A percentile compares a stretch with the other conserved stretches of the same genome.
phyloP scores from a whole-genome alignment of 2,888 invertebrate species.

The Rotaria sp. region DNA sequence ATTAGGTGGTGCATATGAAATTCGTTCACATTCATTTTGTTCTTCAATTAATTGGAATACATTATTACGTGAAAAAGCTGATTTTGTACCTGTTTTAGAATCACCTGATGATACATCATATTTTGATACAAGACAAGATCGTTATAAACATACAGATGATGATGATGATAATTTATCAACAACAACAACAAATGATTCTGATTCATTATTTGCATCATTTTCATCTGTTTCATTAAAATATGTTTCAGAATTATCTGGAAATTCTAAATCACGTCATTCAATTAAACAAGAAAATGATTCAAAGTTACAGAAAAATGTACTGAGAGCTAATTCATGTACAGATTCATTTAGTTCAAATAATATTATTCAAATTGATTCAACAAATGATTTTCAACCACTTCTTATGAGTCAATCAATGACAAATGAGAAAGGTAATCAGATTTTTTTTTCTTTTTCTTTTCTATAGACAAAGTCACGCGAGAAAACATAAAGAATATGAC shows the following conservation, averaged over 20 bases:
- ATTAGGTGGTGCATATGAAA: slow-evolving; percentile 64
- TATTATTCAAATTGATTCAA: background rate
- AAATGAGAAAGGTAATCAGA: background rate
- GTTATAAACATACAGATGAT: slow-evolving; percentile 35
- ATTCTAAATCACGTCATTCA: background rate
- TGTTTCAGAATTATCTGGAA: background rate
- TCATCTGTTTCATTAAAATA: background rate
- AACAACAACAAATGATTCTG: background rate
- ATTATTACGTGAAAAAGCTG: slow-evolving; percentile 86
- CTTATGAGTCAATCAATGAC: background rate
- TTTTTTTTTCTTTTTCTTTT: background rate
- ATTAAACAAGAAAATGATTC: background rate
- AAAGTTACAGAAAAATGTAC: background rate
- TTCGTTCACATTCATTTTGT: slow-evolving; percentile 91
- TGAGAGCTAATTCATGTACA: background rate
- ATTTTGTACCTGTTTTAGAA: slow-evolving; percentile 94
- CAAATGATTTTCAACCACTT: background rate
- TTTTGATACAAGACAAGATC: slow-evolving; percentile 59
- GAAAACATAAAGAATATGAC: no score
- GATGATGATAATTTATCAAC: background rate
- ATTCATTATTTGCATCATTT: slow-evolving; percentile 6
- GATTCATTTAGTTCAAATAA: background rate
- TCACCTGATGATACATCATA: slow-evolving; percentile 86
- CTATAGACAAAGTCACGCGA: background rate
- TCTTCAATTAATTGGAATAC: slow-evolving; percentile 88